These are phyloP conservation scores for Oligia strigilis DNA, from an alignment of 2,888 invertebrate genomes.

Conservation along the genomic window DNA sequence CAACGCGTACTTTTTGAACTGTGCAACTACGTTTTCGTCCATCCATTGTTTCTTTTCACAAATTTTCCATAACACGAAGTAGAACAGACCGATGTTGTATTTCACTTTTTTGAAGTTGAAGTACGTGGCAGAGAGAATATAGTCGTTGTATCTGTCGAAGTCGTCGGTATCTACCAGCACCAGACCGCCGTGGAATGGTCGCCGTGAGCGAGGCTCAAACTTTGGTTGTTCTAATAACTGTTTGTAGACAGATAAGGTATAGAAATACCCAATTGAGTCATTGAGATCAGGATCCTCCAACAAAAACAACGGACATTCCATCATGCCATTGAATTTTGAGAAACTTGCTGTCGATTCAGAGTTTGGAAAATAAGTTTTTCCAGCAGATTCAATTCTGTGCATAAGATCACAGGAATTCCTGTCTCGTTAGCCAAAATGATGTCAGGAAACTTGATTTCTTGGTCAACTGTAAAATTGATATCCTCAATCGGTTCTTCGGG, in stretches of 20 bases:
- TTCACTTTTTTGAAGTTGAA: conserved; percentile 72
- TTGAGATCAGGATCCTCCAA: conserved; percentile 70
- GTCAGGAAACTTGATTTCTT: conserved; percentile 77
- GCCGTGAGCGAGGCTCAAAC: conserved; percentile 74
- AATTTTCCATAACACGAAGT: conserved; percentile 75
- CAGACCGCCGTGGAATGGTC: conserved; percentile 73
- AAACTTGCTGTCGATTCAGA: background rate
- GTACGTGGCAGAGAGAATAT: conserved; percentile 75
- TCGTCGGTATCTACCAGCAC: conserved; percentile 70
- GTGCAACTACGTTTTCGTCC: conserved; percentile 74
- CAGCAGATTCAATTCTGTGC: conserved; percentile 69
- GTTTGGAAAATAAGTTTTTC: conserved; percentile 66
- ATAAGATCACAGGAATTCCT: conserved; percentile 74
- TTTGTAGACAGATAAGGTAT: conserved; percentile 75
- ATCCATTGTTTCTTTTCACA: conserved; percentile 77
- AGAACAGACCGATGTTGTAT: conserved; percentile 74
- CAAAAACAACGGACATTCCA: conserved; percentile 75
- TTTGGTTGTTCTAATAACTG: conserved; percentile 66
- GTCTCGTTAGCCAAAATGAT: conserved; percentile 74
- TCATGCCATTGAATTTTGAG: conserved; percentile 70
- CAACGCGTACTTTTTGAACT: conserved; percentile 72
- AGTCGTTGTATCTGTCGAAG: conserved; percentile 78
- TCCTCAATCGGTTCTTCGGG: conserved; percentile 68
- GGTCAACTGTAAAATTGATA: conserved; percentile 68
- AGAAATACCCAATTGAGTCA: conserved; percentile 76